These are phyloP conservation scores for Rhabdomys dilectus DNA, from an alignment of 2,113 vertebrate species.

Conservation along the genomic window DNA sequence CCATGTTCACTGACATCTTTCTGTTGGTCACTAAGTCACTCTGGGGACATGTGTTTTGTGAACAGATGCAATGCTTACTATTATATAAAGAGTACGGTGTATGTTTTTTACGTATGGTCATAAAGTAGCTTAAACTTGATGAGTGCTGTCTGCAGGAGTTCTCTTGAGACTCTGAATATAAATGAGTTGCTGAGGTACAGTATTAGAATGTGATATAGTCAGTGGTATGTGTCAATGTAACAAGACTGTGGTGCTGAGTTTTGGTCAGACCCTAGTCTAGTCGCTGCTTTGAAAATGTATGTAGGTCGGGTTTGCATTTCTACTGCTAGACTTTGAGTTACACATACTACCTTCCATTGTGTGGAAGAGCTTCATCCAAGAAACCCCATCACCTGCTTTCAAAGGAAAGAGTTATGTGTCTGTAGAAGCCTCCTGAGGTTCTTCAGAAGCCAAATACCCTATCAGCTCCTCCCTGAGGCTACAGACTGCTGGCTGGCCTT, in stretches of 20 bases:
- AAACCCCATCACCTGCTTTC: not conserved
- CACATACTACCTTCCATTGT: not conserved
- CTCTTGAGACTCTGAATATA: not conserved
- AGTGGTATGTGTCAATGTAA: not conserved
- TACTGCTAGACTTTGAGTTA: not conserved
- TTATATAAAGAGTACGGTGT: not conserved
- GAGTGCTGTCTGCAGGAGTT: not conserved
- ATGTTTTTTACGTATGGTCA: not conserved
- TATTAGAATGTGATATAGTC: not conserved
- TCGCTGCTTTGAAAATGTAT: not conserved
- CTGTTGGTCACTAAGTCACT: not conserved
- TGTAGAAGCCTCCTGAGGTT: not conserved
- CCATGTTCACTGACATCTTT: not conserved
- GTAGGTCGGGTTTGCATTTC: not conserved
- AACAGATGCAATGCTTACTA: not conserved
- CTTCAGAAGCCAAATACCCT: not conserved
- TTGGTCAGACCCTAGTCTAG: not conserved
- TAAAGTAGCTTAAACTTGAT: not conserved
- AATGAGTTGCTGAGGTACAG: not conserved
- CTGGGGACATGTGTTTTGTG: not conserved
- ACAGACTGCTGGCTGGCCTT: not conserved
- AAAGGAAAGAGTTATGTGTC: not conserved
- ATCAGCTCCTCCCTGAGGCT: not conserved
- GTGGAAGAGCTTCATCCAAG: not conserved
- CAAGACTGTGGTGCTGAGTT: not conserved